Percentiles rank a stretch among this genome's conserved stretches.
These are phyloP conservation scores for Anser cygnoides DNA, from an alignment of 2,113 vertebrate species.

Conservation along the genomic window DNA sequence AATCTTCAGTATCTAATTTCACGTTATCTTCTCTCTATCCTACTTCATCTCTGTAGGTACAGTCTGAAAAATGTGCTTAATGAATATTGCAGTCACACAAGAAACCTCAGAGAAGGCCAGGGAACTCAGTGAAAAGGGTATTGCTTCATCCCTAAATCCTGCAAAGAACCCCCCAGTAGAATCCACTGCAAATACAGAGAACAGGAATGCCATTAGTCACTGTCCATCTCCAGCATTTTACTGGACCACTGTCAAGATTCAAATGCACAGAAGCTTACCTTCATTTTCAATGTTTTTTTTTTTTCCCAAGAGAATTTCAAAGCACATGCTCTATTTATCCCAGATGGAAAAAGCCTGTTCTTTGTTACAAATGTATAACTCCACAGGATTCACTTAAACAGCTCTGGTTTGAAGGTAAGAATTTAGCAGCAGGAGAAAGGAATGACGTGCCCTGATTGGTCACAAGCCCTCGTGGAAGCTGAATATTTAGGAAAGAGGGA, in stretches of 20 bases:
- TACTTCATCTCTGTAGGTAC: not conserved
- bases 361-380: not conserved
- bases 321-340: conserved; percentile 3
- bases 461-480: not conserved
- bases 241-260: not conserved
- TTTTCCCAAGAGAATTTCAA: not conserved
- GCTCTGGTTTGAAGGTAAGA: not conserved
- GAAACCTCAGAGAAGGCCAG: not conserved
- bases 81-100: not conserved
- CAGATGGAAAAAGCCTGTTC: conserved; percentile 33
- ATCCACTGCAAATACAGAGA: not conserved
- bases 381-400: not conserved
- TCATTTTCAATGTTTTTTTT: not conserved
- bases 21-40: conserved; percentile 46
- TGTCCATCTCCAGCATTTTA: not conserved
- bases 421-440: not conserved
- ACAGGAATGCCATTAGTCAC: not conserved
- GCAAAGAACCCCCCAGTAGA: not conserved
- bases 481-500: not conserved
- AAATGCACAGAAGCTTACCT: not conserved
- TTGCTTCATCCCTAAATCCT: not conserved
- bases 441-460: not conserved
- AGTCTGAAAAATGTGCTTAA: not conserved
- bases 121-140: not conserved
- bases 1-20: conserved; percentile 52